Percentiles rank a stretch among this genome's conserved stretches.
phyloP scores from a whole-genome alignment of 1,140 invertebrate species.

The Drosophila takahashii region DNA sequence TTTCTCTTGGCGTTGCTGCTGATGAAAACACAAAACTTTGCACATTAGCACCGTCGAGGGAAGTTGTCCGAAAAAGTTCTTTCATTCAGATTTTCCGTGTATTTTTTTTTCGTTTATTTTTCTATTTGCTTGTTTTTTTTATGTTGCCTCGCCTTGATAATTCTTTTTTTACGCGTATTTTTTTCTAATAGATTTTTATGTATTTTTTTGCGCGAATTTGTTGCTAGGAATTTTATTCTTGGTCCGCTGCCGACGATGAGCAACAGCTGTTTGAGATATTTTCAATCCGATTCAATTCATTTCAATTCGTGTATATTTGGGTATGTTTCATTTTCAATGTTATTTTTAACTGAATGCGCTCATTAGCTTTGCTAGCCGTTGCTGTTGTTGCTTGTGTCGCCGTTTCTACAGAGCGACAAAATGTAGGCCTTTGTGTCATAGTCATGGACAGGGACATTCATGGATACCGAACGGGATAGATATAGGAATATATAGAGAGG shows the following conservation, averaged over 20 bases:
- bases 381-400: constrained; percentile 12
- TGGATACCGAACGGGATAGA: neutral
- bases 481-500: neutral
- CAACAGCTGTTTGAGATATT: constrained; percentile 83
- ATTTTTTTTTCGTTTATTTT: constrained; percentile 22
- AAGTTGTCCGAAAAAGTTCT: constrained; percentile 78
- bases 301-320: constrained; percentile 58
- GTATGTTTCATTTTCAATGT: constrained; percentile 72
- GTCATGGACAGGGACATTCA: constrained; percentile 48
- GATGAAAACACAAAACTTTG: constrained; percentile 82
- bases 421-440: constrained; percentile 79
- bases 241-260: constrained; percentile 67
- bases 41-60: constrained; percentile 71
- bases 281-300: constrained; percentile 76
- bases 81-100: constrained; percentile 53
- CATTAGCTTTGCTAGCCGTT: constrained; percentile 59
- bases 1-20: constrained; percentile 45
- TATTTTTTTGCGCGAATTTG: constrained; percentile 37
- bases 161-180: constrained; percentile 47
- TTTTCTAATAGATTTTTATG: constrained; percentile 44
- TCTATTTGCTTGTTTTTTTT: constrained; percentile 20
- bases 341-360: constrained; percentile 80
- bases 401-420: constrained; percentile 37
- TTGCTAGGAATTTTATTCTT: constrained; percentile 60
- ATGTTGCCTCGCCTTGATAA: constrained; percentile 20